Conservation (phyloP, 1,140 invertebrate species). For the Plectrocnemia conspersa region DNA sequence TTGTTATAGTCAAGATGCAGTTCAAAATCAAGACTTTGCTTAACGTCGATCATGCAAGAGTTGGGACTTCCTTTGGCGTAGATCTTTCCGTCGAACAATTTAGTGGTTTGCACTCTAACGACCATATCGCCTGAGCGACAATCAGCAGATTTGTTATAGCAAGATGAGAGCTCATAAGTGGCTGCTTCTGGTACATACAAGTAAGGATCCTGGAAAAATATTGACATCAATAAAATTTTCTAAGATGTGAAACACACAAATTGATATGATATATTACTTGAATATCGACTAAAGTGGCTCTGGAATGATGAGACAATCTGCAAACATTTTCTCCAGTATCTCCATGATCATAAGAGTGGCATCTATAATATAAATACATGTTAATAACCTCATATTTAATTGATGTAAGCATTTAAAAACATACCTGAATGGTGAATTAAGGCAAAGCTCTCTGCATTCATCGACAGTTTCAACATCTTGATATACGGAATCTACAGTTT, state of each 20-base stretch:
- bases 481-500: conserved; percentile 91
- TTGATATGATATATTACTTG: conserved; percentile 53
- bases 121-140: conserved; percentile 90
- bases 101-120: conserved; percentile 84
- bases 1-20: conserved; percentile 87
- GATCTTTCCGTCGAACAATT: conserved; percentile 89
- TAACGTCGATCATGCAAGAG: conserved; percentile 83
- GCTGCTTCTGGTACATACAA: conserved; percentile 82
- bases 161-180: conserved; percentile 88
- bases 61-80: conserved; percentile 90
- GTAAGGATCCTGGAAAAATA: conserved; percentile 70
- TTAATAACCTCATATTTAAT: conserved; percentile 3
- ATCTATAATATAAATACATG: conserved; percentile 49
- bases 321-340: conserved; percentile 90
- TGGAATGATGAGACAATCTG: conserved; percentile 83
- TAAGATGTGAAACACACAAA: too few species aligned
- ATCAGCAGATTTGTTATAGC: conserved; percentile 91
- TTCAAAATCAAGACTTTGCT: conserved; percentile 79
- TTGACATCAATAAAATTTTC: too few species aligned
- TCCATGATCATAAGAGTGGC: conserved; percentile 90
- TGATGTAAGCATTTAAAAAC: not conserved
- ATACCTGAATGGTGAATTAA: conserved; percentile 73
- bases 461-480: conserved; percentile 82
- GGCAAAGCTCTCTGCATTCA: conserved; percentile 81
- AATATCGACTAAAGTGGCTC: conserved; percentile 81